Evolutionary conservation across 2,113 vertebrate species (phyloP).

Genomic region (Otis tarda): DNA sequence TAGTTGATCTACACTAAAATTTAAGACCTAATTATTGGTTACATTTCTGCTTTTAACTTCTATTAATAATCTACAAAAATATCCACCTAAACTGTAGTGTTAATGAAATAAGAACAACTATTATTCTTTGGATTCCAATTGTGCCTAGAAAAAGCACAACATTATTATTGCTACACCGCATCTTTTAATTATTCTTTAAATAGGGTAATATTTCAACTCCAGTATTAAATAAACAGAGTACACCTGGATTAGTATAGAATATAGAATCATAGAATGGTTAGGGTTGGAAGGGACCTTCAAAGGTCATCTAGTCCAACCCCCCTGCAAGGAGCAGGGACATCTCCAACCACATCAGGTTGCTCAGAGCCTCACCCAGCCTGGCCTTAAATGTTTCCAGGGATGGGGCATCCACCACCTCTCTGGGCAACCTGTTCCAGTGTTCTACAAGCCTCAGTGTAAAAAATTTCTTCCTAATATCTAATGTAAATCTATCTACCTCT

Average conservation of each 20-base stretch:
- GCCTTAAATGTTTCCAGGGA: no score
- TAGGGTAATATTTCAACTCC: not conserved
- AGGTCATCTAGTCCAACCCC: no score
- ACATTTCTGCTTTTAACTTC: not conserved
- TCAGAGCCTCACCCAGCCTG: no score
- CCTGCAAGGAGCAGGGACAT: no score
- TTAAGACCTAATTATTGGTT: not conserved
- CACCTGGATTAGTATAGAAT: not conserved
- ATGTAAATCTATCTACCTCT: no score
- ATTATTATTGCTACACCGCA: not conserved
- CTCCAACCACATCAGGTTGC: no score
- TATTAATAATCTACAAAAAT: not conserved
- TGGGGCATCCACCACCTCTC: no score
- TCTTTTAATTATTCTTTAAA: not conserved
- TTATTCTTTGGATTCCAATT: not conserved
- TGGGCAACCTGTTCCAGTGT: no score
- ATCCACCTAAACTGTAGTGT: not conserved
- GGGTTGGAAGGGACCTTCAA: no score
- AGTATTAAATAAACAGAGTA: not conserved
- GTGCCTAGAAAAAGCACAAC: not conserved
- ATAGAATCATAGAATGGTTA: no score
- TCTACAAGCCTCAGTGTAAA: no score
- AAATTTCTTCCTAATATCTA: no score
- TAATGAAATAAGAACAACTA: not conserved
- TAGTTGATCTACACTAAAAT: not conserved